Evolutionary conservation across 53 echinoderm and acorn worm species (phyloP).

Genomic region (Echinarachnius parma): DNA sequence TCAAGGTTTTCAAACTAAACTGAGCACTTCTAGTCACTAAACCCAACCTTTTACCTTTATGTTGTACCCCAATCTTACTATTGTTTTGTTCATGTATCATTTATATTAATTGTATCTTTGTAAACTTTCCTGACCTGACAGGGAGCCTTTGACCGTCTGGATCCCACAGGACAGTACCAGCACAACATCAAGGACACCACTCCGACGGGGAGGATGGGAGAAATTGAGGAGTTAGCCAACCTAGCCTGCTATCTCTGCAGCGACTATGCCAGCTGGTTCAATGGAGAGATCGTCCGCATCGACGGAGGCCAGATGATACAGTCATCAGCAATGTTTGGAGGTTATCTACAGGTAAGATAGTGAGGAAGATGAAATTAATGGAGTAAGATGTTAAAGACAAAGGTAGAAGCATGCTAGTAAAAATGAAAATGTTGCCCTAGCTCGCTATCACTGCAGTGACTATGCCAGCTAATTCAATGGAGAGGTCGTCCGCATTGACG

Average conservation of each 20-base stretch:
- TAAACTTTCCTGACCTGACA: too few species aligned
- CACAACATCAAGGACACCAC: constrained; percentile 47
- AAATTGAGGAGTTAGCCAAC: constrained; percentile 83
- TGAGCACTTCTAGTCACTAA: too few species aligned
- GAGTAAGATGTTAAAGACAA: too few species aligned
- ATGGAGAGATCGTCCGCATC: constrained; percentile 65
- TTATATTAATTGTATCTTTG: too few species aligned
- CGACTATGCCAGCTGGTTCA: constrained; percentile 96
- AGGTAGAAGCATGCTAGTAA: too few species aligned
- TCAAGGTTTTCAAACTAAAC: too few species aligned
- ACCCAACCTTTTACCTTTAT: too few species aligned
- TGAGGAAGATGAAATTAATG: too few species aligned
- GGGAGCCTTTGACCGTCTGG: constrained; percentile 91
- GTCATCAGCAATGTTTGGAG: constrained; percentile 73
- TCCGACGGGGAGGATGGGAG: constrained; percentile 79
- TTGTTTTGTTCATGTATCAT: too few species aligned
- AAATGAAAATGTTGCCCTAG: too few species aligned
- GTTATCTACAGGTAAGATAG: constrained; percentile 69
- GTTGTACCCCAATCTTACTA: too few species aligned
- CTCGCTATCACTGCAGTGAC: constrained; percentile 87
- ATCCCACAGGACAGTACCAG: constrained; percentile 81
- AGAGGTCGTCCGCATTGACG: constrained; percentile 70
- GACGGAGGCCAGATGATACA: constrained; percentile 87
- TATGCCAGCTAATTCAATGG: constrained; percentile 96
- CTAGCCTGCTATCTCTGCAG: constrained; percentile 89